Evolutionary conservation across 2,113 vertebrate species (phyloP).

Genomic region (Sturnira hondurensis): DNA sequence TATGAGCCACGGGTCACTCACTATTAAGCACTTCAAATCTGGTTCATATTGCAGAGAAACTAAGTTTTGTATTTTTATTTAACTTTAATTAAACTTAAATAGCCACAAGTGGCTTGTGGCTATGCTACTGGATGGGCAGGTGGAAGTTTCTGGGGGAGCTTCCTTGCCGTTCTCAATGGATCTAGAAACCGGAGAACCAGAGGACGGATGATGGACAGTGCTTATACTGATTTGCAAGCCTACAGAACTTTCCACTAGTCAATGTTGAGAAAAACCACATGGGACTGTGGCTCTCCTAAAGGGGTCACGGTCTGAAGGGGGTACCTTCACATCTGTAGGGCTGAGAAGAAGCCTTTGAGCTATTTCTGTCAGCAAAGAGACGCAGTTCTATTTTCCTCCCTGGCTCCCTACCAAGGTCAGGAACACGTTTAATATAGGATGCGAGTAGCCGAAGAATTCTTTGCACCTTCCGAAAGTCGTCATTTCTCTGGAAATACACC

Average conservation of each 20-base stretch:
- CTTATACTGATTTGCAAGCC: neutral
- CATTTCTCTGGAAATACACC: neutral
- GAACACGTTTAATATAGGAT: neutral
- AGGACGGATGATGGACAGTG: neutral
- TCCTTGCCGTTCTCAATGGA: neutral
- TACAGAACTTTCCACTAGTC: neutral
- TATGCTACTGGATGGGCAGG: neutral
- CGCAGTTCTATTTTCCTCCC: conserved; percentile 40
- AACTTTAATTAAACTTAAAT: neutral
- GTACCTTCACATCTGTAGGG: conserved; percentile 71
- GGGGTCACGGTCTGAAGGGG: conserved; percentile 83
- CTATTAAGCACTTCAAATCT: neutral
- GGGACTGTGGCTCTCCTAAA: conserved; percentile 69
- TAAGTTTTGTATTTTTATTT: neutral
- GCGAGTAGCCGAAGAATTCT: neutral
- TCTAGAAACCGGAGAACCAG: neutral
- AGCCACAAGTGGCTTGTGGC: neutral
- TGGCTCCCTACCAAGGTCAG: conserved; percentile 4
- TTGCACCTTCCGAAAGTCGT: neutral
- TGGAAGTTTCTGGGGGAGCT: neutral
- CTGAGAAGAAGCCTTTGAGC: conserved; percentile 47
- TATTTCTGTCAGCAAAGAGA: conserved; percentile 52
- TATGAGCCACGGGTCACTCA: neutral
- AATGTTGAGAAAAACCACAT: neutral
- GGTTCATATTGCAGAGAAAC: neutral